A percentile compares a stretch with the other conserved stretches of the same genome.
Evolutionary conservation across 37 sponge, comb jelly and placozoan genomes (phyloP).

Genomic region (Hexactinellida sp.): DNA sequence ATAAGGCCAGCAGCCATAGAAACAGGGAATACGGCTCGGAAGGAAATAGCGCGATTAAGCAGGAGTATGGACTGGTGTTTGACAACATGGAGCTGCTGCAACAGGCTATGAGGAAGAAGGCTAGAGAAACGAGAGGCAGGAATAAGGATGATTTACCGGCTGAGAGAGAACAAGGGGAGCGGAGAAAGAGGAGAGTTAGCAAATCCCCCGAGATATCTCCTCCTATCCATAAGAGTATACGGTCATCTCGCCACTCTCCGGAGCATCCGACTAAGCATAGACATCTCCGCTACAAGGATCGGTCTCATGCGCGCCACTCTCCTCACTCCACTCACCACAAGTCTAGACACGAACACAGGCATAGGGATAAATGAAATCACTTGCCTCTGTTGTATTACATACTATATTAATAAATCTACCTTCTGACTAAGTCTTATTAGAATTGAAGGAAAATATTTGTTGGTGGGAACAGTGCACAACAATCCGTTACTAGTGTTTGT

Average conservation of each 20-base stretch:
- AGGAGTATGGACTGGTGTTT: neutral
- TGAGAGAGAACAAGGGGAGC: neutral
- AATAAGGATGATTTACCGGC: neutral
- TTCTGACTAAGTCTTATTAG: no score
- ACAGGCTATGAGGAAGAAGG: neutral
- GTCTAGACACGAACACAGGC: neutral
- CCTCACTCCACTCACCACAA: neutral
- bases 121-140: conserved; percentile 8
- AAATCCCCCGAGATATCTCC: neutral
- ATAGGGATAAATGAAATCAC: no score
- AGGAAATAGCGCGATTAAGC: neutral
- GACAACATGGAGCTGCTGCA: neutral
- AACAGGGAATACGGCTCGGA: neutral
- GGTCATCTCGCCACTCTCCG: neutral
- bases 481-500: no score
- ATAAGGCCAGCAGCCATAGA: conserved; percentile 17
- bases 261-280: neutral
- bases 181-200: neutral
- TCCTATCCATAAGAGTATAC: neutral
- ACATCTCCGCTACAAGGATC: neutral
- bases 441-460: no score
- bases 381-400: no score
- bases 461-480: no score
- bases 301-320: neutral
- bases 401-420: no score